Percentiles rank a stretch among this genome's conserved stretches.
These are phyloP conservation scores for Mythimna lalbum DNA, from an alignment of 2,888 invertebrate genomes.

Conservation along the genomic window DNA sequence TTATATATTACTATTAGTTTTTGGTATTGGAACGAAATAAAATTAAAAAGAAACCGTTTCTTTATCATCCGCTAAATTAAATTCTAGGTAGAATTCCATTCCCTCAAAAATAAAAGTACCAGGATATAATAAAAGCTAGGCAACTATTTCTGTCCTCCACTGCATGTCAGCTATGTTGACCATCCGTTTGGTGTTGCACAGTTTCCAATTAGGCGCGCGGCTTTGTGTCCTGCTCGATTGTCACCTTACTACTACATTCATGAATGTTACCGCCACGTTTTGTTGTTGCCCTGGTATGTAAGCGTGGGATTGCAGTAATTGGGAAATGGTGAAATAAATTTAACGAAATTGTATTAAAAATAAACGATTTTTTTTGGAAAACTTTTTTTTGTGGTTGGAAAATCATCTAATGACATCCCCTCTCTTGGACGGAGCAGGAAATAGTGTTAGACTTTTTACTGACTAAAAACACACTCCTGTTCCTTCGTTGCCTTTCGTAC, in stretches of 20 bases:
- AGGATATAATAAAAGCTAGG: constrained; percentile 1
- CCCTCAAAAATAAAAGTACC: not conserved
- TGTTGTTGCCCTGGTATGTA: constrained; percentile 5
- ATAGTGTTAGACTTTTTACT: too few relatives aligned
- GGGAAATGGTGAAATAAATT: not conserved
- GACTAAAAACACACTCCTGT: too few relatives aligned
- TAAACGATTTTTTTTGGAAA: too few relatives aligned
- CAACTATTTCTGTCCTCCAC: constrained; percentile 52
- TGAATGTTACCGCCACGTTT: constrained; percentile 40
- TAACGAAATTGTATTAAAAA: not conserved
- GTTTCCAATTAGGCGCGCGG: constrained; percentile 82
- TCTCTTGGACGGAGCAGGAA: too few relatives aligned
- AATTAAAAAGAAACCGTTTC: too few relatives aligned
- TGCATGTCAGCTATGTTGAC: constrained; percentile 73
- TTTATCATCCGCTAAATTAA: not conserved
- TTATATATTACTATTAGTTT: too few relatives aligned
- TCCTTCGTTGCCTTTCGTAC: too few relatives aligned
- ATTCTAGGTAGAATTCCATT: not conserved
- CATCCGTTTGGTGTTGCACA: constrained; percentile 73
- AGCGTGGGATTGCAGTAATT: not conserved
- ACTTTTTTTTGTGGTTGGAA: too few relatives aligned
- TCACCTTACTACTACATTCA: constrained; percentile 61
- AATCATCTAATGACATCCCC: too few relatives aligned
- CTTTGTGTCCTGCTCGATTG: constrained; percentile 74
- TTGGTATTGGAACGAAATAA: too few relatives aligned